Percentiles rank a stretch among this genome's conserved stretches.
Conservation (phyloP, 2,797 vertebrate species). For the Gymnodraco acuticeps region DNA sequence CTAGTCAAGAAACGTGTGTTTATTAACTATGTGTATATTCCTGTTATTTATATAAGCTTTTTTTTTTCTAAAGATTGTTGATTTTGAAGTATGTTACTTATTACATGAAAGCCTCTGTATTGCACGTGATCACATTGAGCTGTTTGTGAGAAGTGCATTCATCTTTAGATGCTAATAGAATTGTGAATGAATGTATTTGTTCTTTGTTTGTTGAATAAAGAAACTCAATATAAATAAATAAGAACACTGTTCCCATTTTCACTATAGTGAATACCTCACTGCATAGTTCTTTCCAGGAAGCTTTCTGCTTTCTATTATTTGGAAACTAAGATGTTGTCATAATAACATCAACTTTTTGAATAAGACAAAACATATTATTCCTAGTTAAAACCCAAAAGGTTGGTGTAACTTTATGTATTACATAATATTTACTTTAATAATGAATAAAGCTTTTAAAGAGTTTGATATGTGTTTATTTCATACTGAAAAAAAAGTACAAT, state of each 20-base stretch:
- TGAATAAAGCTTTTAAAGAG: slow-evolving; percentile 5
- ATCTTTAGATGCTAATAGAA: slow-evolving; percentile 13
- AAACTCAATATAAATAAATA: not conserved
- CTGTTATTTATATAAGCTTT: slow-evolving; percentile 75
- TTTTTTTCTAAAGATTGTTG: slow-evolving; percentile 42
- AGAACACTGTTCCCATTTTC: not conserved
- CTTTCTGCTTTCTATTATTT: not conserved
- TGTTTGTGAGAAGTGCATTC: slow-evolving; percentile 29
- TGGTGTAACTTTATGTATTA: not conserved
- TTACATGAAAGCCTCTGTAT: slow-evolving; percentile 35
- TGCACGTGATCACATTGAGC: slow-evolving; percentile 30
- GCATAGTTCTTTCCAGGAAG: not conserved
- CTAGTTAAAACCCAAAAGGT: too few species aligned
- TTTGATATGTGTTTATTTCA: slow-evolving; percentile 49
- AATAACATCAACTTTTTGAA: not conserved
- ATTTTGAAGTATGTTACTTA: slow-evolving; percentile 35
- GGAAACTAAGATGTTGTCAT: not conserved
- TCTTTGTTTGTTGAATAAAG: slow-evolving; percentile 60
- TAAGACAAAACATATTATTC: too few species aligned
- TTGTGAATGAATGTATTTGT: slow-evolving; percentile 37
- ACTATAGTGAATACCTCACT: not conserved
- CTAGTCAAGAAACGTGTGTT: slow-evolving; percentile 35
- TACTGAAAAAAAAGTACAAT: slow-evolving; percentile 17
- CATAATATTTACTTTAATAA: not conserved
- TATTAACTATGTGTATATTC: slow-evolving; percentile 58